Percentiles rank a stretch among this genome's conserved stretches.
These are phyloP conservation scores for Pantherophis alleghaniensis DNA, from an alignment of 2,797 vertebrate genomes.

Conservation along the genomic window DNA sequence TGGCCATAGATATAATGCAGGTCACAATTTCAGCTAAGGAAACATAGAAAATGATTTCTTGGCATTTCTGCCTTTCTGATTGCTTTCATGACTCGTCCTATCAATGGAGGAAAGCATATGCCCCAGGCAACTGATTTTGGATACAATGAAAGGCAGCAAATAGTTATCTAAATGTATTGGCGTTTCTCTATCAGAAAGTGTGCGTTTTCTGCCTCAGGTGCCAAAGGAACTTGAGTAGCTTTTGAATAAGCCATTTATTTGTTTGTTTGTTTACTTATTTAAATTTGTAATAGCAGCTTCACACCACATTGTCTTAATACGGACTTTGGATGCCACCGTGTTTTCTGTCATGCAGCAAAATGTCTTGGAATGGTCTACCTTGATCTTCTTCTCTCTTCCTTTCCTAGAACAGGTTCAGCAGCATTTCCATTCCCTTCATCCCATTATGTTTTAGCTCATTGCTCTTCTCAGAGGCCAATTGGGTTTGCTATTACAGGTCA, in stretches of 20 bases:
- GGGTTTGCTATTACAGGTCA: constrained; percentile 53
- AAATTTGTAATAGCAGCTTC: background rate
- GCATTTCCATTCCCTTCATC: background rate
- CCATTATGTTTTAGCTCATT: background rate
- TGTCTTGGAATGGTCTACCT: background rate
- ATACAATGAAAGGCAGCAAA: background rate
- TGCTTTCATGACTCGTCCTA: background rate
- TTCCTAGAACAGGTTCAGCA: background rate
- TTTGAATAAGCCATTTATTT: background rate
- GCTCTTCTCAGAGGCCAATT: background rate
- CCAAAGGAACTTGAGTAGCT: background rate
- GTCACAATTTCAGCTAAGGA: background rate
- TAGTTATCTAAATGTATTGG: background rate
- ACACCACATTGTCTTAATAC: background rate
- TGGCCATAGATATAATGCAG: background rate
- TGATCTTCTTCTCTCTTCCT: background rate
- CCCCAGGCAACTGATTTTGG: background rate
- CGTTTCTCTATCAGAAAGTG: background rate
- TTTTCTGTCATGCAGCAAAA: background rate
- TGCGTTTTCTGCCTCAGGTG: background rate
- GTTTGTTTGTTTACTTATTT: background rate
- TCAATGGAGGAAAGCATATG: background rate
- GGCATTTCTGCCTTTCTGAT: background rate
- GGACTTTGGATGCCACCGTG: background rate
- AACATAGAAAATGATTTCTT: background rate